Conservation (phyloP, 2,888 invertebrate genomes). For the Cosmopolites sordidus region DNA sequence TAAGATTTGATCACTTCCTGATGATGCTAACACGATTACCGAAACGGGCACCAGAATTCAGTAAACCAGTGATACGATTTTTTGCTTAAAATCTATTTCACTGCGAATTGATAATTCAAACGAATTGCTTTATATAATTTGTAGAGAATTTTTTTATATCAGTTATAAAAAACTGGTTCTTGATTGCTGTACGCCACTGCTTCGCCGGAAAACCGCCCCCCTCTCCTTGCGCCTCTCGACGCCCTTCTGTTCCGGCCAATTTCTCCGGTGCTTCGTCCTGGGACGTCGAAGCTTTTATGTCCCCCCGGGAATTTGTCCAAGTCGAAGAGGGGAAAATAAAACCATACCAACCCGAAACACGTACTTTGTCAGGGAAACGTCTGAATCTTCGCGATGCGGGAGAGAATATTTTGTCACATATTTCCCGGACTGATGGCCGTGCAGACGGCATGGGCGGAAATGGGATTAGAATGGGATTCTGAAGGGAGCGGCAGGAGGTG, state of each 20-base stretch:
- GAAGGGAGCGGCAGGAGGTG: neutral
- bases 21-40: too few relatives aligned
- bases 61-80: too few relatives aligned
- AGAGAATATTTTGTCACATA: neutral
- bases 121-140: too few relatives aligned
- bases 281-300: slow-evolving; percentile 1
- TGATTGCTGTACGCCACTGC: too few relatives aligned
- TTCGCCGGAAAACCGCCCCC: neutral
- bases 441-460: neutral
- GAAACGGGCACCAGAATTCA: too few relatives aligned
- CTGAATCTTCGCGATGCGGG: neutral
- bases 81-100: too few relatives aligned
- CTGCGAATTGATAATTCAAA: too few relatives aligned
- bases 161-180: too few relatives aligned
- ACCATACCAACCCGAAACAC: neutral
- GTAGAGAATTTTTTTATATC: too few relatives aligned
- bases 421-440: neutral
- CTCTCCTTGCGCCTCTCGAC: neutral
- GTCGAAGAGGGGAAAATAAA: neutral
- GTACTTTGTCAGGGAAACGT: slow-evolving; percentile 2
- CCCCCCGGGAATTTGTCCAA: slow-evolving; percentile 1
- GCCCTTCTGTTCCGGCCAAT: neutral
- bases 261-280: neutral
- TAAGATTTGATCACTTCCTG: too few relatives aligned
- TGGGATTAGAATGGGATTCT: neutral